Percentiles rank a stretch among this genome's conserved stretches.
phyloP scores from a whole-genome alignment of 2,888 invertebrate species.

The Plemyria rubiginata region DNA sequence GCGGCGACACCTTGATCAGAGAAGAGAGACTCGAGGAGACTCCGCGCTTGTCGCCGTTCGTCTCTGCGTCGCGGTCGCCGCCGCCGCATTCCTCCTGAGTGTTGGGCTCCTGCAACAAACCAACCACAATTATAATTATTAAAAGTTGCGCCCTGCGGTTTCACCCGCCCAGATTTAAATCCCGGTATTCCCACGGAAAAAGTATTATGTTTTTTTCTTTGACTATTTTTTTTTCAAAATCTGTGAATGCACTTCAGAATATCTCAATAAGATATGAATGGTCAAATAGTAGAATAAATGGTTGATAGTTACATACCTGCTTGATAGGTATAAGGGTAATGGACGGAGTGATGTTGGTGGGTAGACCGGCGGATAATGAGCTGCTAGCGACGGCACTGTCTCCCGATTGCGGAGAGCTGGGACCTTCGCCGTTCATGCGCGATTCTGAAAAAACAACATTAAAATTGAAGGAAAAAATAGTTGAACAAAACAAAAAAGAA shows the following conservation, averaged over 20 bases:
- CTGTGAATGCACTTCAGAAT: too few relatives aligned
- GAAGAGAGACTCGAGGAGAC: constrained; percentile 90
- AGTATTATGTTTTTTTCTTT: too few relatives aligned
- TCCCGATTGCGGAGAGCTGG: constrained; percentile 92
- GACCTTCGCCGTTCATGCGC: constrained; percentile 88
- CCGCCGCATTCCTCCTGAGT: constrained; percentile 62
- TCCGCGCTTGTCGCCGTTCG: constrained; percentile 74
- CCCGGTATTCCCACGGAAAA: too few relatives aligned
- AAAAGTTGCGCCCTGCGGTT: too few relatives aligned
- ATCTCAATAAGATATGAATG: too few relatives aligned
- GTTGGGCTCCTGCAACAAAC: constrained; percentile 67
- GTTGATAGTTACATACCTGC: constrained; percentile 83
- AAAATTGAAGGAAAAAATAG: not conserved
- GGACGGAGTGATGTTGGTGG: constrained; percentile 90
- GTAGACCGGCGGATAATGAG: constrained; percentile 85
- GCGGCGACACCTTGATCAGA: constrained; percentile 92
- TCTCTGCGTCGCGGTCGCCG: constrained; percentile 67
- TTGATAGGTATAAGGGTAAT: constrained; percentile 95
- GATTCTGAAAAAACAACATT: constrained; percentile 58
- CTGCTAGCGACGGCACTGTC: constrained; percentile 91
- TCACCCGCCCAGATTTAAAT: too few relatives aligned
- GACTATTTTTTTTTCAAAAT: too few relatives aligned
- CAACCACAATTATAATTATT: too few relatives aligned
- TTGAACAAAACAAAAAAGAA: too few relatives aligned
- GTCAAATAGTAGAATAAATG: too few relatives aligned